Evolutionary conservation across 2,888 invertebrate genomes (phyloP).

Genomic region (Acronicta aceris): DNA sequence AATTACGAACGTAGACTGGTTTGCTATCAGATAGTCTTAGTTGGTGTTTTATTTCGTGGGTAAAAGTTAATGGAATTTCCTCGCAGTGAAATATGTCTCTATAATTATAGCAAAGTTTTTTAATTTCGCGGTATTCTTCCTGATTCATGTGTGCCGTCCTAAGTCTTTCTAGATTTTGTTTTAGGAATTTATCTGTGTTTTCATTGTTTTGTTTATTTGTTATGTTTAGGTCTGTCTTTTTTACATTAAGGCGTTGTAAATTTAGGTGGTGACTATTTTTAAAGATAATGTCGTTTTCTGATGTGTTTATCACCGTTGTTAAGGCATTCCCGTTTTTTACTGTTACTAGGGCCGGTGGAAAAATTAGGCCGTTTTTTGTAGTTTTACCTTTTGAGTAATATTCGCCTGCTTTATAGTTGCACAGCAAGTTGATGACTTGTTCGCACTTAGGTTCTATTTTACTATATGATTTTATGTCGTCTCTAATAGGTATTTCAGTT

Average conservation of each 20-base stretch:
- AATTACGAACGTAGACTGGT: constrained; percentile 46
- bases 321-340: constrained; percentile 37
- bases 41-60: constrained; percentile 63
- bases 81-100: constrained; percentile 64
- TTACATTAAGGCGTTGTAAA: constrained; percentile 2
- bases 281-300: constrained; percentile 22
- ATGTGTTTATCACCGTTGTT: constrained; percentile 45
- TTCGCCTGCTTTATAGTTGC: constrained; percentile 43
- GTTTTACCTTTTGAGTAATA: constrained; percentile 27
- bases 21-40: constrained; percentile 55
- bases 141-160: constrained; percentile 53
- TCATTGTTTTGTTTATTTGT: not conserved
- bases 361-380: constrained; percentile 36
- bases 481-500: constrained; percentile 37
- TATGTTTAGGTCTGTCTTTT: not conserved
- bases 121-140: constrained; percentile 58
- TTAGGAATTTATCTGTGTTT: constrained; percentile 14
- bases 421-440: constrained; percentile 42
- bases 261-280: constrained; percentile 31
- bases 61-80: constrained; percentile 59
- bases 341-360: constrained; percentile 37
- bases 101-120: constrained; percentile 56
- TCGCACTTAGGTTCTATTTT: constrained; percentile 39
- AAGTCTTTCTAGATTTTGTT: constrained; percentile 39
- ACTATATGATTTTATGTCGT: constrained; percentile 42